Evolutionary conservation across 2,113 vertebrate genomes (phyloP).

Genomic region (Glaucomys volans): DNA sequence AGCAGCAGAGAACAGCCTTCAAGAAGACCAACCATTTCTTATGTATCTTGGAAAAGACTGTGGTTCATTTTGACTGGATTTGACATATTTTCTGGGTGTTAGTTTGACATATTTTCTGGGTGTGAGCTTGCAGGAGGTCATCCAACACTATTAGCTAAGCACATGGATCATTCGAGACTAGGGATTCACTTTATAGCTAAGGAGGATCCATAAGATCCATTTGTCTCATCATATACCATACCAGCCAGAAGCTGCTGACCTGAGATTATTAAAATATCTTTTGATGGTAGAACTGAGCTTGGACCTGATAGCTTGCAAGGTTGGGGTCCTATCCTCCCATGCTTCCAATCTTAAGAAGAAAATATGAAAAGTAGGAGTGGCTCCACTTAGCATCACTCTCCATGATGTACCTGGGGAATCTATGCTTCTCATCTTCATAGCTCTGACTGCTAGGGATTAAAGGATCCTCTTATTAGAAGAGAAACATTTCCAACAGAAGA

Average conservation of each 20-base stretch:
- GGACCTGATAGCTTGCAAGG: neutral
- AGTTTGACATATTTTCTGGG: neutral
- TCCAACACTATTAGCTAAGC: neutral
- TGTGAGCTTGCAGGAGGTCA: neutral
- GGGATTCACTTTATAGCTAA: neutral
- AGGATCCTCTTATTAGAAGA: neutral
- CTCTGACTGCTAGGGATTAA: neutral
- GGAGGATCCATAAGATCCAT: neutral
- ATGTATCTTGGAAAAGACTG: neutral
- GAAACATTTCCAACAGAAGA: conserved; percentile 41
- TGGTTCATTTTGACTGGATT: neutral
- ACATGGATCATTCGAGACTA: neutral
- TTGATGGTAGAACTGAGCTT: neutral
- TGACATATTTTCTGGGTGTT: neutral
- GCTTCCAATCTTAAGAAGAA: neutral
- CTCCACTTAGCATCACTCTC: neutral
- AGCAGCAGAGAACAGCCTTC: neutral
- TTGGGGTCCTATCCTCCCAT: neutral
- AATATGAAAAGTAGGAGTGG: neutral
- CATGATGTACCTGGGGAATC: neutral
- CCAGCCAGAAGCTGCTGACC: neutral
- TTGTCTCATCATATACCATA: neutral
- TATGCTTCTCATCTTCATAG: neutral
- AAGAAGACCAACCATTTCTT: neutral
- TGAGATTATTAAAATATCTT: neutral